Evolutionary conservation across 2,888 invertebrate species (phyloP), one percentile per base, ranked within the genome.

Genomic region (Netelia inedita): DNA sequence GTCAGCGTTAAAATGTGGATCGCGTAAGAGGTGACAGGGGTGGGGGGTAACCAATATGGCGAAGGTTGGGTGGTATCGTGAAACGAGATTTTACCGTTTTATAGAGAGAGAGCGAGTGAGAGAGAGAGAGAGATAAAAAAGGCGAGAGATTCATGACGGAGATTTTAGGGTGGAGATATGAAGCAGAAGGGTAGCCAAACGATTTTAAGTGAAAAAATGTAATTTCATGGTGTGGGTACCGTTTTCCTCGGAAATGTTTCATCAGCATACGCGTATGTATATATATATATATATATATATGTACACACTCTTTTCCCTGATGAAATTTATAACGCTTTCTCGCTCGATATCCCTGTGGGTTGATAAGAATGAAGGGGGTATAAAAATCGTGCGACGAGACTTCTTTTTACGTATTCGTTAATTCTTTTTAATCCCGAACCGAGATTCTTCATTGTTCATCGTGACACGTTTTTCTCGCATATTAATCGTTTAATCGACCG

Each of bases 131-230:
- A 16, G 66, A 53, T 11, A 74, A 21, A 16, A 59, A 46, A 8
- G 16, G 21, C 2, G 10, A 28, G 53, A 35, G 14, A 55, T 66
- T 66, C 69, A 71, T 2, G 53, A 55, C 28, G 69, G 2, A 14
- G 53, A 53, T 53, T 53, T 14, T 14, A 53, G 53, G 72, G 43
- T 72, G 43, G 50, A 16, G n/a, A 19, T 14, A 23, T 5, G n/a
- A 57, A 59, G 46, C 46, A 11, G 35, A 66, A 55, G 41, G 43
- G 19, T 72, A 35, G 35, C 35, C 43, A 21, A 53, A 59, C 57
- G 63, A 74, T 73, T 73, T 86, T 78, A 80, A 85, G 86, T 82
- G 82, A 78, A 82, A 82, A 86, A 85, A 78, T 74, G 76, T 85
- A 85, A 86, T 86, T 85, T 85, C 79, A 85, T 85, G 78, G 79